Evolutionary conservation across 2,113 vertebrate genomes (phyloP).

Genomic region (Alectura lathami): DNA sequence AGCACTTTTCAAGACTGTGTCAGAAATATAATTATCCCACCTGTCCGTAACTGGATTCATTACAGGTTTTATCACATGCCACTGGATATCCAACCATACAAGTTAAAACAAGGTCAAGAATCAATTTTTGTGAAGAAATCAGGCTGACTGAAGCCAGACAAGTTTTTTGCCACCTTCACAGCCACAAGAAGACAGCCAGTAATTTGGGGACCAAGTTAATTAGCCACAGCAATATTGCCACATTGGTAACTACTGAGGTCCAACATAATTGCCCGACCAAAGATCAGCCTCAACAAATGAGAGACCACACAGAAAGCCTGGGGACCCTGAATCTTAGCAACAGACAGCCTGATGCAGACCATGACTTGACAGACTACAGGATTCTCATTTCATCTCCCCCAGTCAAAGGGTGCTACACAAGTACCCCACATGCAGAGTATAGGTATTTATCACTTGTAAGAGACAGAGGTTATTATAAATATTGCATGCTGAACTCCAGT

Average conservation of each 20-base stretch:
- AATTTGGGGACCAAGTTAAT: not conserved
- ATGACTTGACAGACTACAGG: not conserved
- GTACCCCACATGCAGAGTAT: not conserved
- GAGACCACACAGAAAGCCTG: not conserved
- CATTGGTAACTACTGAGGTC: not conserved
- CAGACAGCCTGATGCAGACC: not conserved
- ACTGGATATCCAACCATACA: not conserved
- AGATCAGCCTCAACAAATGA: not conserved
- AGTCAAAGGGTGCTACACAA: not conserved
- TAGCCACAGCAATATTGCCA: not conserved
- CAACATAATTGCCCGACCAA: not conserved
- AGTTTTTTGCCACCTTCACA: not conserved
- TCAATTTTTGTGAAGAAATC: constrained; percentile 7
- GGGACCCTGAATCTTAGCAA: not conserved
- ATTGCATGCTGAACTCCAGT: not conserved
- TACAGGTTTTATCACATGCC: constrained; percentile 14
- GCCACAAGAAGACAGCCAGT: not conserved
- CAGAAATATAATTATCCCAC: constrained; percentile 4
- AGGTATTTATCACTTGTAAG: not conserved
- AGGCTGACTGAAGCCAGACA: constrained; percentile 19
- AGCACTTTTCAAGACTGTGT: not conserved
- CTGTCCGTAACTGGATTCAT: not conserved
- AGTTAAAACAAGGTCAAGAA: constrained; percentile 8
- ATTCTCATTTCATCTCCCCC: not conserved
- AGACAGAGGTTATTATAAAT: not conserved